Evolutionary conservation across 2,797 vertebrate species (phyloP).

Genomic region (Xyrichtys novacula): DNA sequence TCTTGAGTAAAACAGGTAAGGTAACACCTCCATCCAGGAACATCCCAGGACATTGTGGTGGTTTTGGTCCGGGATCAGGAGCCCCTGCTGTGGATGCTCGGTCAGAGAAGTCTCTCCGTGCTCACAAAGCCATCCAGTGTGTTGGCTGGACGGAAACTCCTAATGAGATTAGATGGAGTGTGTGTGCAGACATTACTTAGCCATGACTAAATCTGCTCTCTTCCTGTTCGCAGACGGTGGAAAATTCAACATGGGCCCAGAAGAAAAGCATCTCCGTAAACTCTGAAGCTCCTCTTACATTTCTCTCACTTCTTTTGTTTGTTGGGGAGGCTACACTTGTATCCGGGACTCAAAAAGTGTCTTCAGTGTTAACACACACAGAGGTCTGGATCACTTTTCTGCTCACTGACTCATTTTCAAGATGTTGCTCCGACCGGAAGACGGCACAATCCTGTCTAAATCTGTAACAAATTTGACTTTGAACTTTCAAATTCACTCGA

Average conservation of each 20-base stretch:
- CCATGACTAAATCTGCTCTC: constrained; percentile 95
- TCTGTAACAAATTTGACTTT: constrained; percentile 22
- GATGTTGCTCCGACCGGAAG: constrained; percentile 97
- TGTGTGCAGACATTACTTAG: constrained; percentile 96
- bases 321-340: constrained; percentile 8
- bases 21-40: constrained; percentile 45
- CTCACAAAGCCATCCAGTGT: constrained; percentile 94
- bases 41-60: constrained; percentile 71
- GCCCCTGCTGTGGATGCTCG: constrained; percentile 76
- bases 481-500: neutral
- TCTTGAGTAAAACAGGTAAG: neutral
- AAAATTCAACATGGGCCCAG: constrained; percentile 89
- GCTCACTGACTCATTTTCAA: constrained; percentile 94
- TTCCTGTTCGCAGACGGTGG: constrained; percentile 92
- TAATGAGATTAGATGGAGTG: constrained; percentile 95
- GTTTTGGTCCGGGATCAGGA: constrained; percentile 58
- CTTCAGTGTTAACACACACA: constrained; percentile 30
- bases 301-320: constrained; percentile 23
- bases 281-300: neutral
- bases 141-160: constrained; percentile 94
- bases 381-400: constrained; percentile 68
- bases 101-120: constrained; percentile 63
- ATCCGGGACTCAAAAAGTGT: constrained; percentile 48
- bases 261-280: constrained; percentile 69
- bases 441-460: constrained; percentile 81